Evolutionary conservation across 2,113 vertebrate species (phyloP), one percentile per base, ranked within the genome.

Genomic region (Oxyruncus cristatus): DNA sequence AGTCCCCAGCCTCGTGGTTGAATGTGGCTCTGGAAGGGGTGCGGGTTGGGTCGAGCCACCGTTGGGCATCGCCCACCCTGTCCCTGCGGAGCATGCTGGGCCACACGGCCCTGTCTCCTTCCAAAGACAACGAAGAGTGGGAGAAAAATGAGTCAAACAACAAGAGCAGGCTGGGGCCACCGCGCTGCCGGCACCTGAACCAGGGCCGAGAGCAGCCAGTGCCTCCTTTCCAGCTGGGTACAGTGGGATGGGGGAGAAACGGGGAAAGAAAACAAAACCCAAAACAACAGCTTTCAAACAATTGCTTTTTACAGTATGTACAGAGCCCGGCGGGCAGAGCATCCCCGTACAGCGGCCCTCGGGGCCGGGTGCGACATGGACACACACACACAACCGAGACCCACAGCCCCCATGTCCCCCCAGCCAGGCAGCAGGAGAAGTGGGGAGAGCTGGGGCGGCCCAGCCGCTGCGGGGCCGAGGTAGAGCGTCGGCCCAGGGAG

Each of bases 251-350:
- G 73, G 88, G 70, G 71, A 44, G 84, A 42, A 78, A 68, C 3
- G 5, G 85, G 94, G 82, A 93, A 97, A 96, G 81, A 97, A 98
- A 97, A 96, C 95, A 97, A 95, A 95, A 96, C 89, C 92, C 97
- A 94, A 96, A 97, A 96, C 75, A 95, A 97, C 93, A 59, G 93
- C 97, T 98, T 99, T 98, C 98, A 99, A 99, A 99, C 98, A 98
- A 98, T 98, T 98, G 98, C 98, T 98, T 98, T 99, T 99, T 99
- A 99, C 99, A 99, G 91, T 99, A 99, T 99, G 98, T 99, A 99
- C 99, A 99, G 97, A 98, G 97, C 96, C 93, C 96, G 70, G 95
- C 56, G 76, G 97, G 92, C 96, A 95, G 92, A 95, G 93, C 93
- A 95, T 93, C 95, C 96, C 92, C 88, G 94, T 94, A 93, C 96